phyloP scores from a whole-genome alignment of 2,888 invertebrate species.

The Pemphredon lugubris region DNA sequence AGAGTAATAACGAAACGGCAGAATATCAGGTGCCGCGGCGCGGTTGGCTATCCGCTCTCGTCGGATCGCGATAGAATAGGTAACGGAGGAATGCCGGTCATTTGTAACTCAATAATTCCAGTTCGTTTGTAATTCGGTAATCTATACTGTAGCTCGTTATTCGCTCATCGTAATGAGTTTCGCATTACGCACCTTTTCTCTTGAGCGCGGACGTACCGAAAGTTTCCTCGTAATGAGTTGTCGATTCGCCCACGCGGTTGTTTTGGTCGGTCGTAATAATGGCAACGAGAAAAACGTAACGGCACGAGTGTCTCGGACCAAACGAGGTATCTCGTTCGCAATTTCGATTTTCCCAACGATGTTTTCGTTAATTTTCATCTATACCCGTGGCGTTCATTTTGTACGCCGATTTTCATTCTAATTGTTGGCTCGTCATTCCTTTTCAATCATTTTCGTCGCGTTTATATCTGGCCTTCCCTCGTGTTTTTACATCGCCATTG shows the following conservation, averaged over 20 bases:
- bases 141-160: constrained; percentile 77
- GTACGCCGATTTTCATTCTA: too few species aligned
- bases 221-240: constrained; percentile 65
- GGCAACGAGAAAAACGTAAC: constrained; percentile 29
- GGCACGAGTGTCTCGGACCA: constrained; percentile 11
- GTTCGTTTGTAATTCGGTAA: constrained; percentile 77
- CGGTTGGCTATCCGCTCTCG: background rate
- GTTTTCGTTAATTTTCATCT: background rate
- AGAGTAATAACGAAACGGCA: constrained; percentile 32
- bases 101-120: constrained; percentile 74
- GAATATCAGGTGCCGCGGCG: constrained; percentile 16
- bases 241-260: constrained; percentile 48
- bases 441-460: too few species aligned
- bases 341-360: background rate
- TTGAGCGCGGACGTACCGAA: constrained; percentile 50
- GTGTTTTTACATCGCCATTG: too few species aligned
- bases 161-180: constrained; percentile 77
- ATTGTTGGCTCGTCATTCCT: too few species aligned
- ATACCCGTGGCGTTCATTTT: too few species aligned
- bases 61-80: constrained; percentile 30
- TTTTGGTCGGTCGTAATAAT: constrained; percentile 52
- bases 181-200: constrained; percentile 74
- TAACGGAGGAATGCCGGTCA: constrained; percentile 49
- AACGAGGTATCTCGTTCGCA: background rate
- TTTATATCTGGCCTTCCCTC: too few species aligned